phyloP scores from a whole-genome alignment of 2,888 invertebrate species.

The Drosophila multiciliata region DNA sequence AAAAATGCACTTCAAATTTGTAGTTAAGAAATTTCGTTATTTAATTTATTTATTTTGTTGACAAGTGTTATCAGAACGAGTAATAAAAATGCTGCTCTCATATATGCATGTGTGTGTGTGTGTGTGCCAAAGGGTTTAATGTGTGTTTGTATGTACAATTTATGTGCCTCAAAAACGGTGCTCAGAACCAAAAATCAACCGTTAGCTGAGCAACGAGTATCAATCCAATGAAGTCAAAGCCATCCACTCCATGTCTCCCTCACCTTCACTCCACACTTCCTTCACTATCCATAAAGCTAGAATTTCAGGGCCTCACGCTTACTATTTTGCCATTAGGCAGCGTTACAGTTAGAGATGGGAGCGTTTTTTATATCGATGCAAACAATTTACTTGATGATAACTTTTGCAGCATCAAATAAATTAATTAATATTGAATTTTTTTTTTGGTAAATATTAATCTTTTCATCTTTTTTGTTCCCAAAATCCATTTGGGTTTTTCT shows the following conservation, averaged over 20 bases:
- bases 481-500: neutral
- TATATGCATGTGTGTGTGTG: constrained; percentile 11
- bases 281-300: neutral
- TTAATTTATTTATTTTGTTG: constrained; percentile 6
- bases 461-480: neutral
- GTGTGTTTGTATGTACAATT: constrained; percentile 52
- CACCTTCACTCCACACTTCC: too few relatives aligned
- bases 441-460: neutral
- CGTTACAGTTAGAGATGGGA: constrained; percentile 19
- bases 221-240: constrained; percentile 60
- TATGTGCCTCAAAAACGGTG: constrained; percentile 68
- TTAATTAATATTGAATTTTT: neutral
- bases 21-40: neutral
- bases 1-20: neutral
- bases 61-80: constrained; percentile 43
- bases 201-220: constrained; percentile 65
- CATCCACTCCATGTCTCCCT: neutral
- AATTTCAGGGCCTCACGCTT: neutral
- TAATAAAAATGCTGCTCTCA: constrained; percentile 57
- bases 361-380: neutral
- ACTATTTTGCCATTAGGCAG: constrained; percentile 3
- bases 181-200: constrained; percentile 65
- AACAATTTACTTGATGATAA: neutral
- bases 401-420: neutral
- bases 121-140: constrained; percentile 57